Percentiles rank a stretch among this genome's conserved stretches.
phyloP scores from a whole-genome alignment of 2,113 vertebrate species.

The Thinocorus orbignyianus region DNA sequence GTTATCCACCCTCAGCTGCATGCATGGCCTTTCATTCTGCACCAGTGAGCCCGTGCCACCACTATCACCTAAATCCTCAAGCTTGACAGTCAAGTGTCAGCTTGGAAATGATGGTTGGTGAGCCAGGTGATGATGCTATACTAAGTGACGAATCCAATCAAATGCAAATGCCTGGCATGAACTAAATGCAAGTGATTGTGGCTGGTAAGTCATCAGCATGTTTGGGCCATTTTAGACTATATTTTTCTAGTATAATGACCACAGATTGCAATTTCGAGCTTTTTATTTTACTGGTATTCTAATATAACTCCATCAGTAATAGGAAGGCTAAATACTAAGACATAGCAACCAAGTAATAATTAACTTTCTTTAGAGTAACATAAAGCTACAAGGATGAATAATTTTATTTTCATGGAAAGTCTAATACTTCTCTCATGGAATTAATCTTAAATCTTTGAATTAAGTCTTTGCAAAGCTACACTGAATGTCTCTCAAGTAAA shows the following conservation, averaged over 20 bases:
- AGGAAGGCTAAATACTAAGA: conserved; percentile 28
- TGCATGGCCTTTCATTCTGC: rapidly evolving
- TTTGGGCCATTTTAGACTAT: neutral
- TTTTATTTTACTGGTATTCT: conserved; percentile 7
- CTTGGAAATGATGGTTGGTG: neutral
- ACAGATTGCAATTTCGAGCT: neutral
- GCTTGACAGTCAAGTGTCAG: rapidly evolving
- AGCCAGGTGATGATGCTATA: neutral
- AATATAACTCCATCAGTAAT: neutral
- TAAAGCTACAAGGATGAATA: conserved; percentile 45
- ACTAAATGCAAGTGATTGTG: neutral
- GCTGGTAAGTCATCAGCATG: neutral
- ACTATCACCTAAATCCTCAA: rapidly evolving
- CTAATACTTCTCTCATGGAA: neutral
- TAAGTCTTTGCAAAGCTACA: conserved; percentile 27
- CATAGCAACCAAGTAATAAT: neutral
- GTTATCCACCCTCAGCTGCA: neutral
- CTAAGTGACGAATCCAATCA: rapidly evolving
- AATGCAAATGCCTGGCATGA: neutral
- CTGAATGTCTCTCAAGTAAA: neutral
- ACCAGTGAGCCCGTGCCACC: neutral
- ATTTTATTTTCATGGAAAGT: conserved; percentile 34
- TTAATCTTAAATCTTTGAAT: conserved; percentile 37
- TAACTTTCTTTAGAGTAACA: conserved; percentile 45
- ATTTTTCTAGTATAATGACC: neutral